Base-by-base conservation (phyloP, 2,113 vertebrate genomes). In the Oryzias woworae region DNA sequence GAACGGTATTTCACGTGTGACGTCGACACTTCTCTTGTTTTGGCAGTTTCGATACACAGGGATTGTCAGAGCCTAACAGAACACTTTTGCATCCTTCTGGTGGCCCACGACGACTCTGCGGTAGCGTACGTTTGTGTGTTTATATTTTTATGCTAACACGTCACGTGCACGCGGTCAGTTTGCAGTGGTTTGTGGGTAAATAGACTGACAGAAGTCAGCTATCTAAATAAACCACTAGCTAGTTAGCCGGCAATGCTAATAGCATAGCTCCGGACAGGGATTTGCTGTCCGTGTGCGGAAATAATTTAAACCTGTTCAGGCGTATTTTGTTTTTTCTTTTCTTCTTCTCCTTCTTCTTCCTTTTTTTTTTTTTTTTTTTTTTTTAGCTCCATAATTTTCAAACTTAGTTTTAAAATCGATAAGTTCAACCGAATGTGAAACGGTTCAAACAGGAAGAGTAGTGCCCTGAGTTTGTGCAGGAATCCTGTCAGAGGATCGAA, bases 11-110 rank as follows among this genome's bases (percentile, higher is more conserved):
- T 41, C 73, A 58, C 71, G 68, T 28, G 53, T 86, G 78, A 88
- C 85, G 79, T 87, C 83, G 89, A 79, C 12, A 44, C 15, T 22
- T 53, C 42, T 80, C 86, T 90, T 90, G 89, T 92, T 91, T 92
- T 89, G 88, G 82, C 88, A 85, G 81, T 86, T 88, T 89, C 80
- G 80, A 77, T 88, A 78, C 87, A 80, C 83, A 78, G 77, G 72
- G 63, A 59, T 73, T 75, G 66, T 78, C 62, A 77, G 54, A 64
- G 56, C n/a, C 61, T 2, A 63, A 85, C 41, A 71, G 77, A 52
- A 16, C 66, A 58, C 43, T 47, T 43, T 31, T 28, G 24, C 24
- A 15, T 18, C 71, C 50, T 16, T 62, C 24, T 53, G 75, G 23
- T 53, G 51, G 15, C 62, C 58, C 49, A 22, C 49, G 47, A 69